These are phyloP conservation scores for Bettongia penicillata DNA, from an alignment of 2,113 vertebrate genomes.

Conservation along the genomic window DNA sequence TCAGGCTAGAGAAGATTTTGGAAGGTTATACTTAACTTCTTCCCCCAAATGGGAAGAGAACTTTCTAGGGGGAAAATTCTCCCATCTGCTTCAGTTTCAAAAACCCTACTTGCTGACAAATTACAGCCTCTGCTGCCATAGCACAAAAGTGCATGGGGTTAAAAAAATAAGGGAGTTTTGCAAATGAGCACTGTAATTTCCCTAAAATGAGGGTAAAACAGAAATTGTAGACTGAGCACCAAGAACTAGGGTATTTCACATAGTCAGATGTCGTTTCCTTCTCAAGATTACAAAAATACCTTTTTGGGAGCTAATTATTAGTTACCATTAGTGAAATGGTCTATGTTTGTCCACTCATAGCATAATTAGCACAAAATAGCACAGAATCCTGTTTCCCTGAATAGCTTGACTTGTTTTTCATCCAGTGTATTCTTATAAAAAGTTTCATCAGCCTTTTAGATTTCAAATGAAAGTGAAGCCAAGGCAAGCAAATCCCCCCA, in stretches of 20 bases:
- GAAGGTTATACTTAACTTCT: background rate
- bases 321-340: slow-evolving; percentile 53
- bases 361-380: no score
- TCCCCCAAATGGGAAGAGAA: background rate
- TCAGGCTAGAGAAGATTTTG: background rate
- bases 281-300: slow-evolving; percentile 39
- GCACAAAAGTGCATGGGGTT: background rate
- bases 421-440: slow-evolving; percentile 16
- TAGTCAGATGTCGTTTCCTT: slow-evolving; percentile 44
- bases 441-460: slow-evolving; percentile 2
- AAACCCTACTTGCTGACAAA: background rate
- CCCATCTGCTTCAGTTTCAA: background rate
- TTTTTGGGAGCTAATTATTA: slow-evolving; percentile 21
- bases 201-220: background rate
- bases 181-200: slow-evolving; percentile 25
- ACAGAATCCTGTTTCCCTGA: slow-evolving; percentile 48
- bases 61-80: background rate
- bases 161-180: slow-evolving; percentile 23
- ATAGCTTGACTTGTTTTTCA: slow-evolving; percentile 10
- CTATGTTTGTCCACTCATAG: background rate
- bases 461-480: background rate
- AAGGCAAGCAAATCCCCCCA: background rate
- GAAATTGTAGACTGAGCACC: slow-evolving; percentile 13
- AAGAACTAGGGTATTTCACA: slow-evolving; percentile 4
- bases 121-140: background rate